phyloP scores from a whole-genome alignment of 2,113 vertebrate genomes.

The Hippocampus barbouri region DNA sequence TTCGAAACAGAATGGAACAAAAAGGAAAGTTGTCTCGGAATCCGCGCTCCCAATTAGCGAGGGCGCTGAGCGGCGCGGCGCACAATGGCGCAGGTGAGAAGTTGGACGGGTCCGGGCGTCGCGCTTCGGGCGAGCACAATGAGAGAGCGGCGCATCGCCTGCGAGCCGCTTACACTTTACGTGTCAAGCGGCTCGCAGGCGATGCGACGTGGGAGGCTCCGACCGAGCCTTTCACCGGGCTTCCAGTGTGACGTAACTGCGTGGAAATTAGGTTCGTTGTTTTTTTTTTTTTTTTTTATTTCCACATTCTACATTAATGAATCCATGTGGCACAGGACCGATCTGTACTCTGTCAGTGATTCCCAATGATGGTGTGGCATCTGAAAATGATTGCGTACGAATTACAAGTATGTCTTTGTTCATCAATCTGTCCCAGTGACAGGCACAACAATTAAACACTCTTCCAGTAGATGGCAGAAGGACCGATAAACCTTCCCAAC shows the following conservation, averaged over 20 bases:
- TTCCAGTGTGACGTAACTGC: not conserved
- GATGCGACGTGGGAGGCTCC: not conserved
- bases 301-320: too few relatives aligned
- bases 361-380: too few relatives aligned
- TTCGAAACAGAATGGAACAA: conserved; percentile 55
- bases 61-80: conserved; percentile 27
- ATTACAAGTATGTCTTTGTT: too few relatives aligned
- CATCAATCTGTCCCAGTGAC: too few relatives aligned
- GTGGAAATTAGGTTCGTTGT: not conserved
- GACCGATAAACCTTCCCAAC: too few relatives aligned
- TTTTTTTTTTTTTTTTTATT: too few relatives aligned
- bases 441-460: too few relatives aligned
- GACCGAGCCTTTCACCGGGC: too few relatives aligned
- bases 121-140: not conserved
- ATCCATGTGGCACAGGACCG: not conserved
- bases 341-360: not conserved
- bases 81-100: conserved; percentile 71
- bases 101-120: conserved; percentile 41
- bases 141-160: not conserved
- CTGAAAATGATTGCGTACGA: too few relatives aligned
- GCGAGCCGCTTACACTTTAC: not conserved
- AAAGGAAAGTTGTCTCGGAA: conserved; percentile 62
- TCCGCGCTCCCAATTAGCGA: conserved; percentile 62
- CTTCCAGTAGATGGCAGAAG: too few relatives aligned
- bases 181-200: not conserved